Evolutionary conservation across 2,797 vertebrate genomes (phyloP), one percentile per base, ranked within the genome.

Genomic region (Sus cebifrons): DNA sequence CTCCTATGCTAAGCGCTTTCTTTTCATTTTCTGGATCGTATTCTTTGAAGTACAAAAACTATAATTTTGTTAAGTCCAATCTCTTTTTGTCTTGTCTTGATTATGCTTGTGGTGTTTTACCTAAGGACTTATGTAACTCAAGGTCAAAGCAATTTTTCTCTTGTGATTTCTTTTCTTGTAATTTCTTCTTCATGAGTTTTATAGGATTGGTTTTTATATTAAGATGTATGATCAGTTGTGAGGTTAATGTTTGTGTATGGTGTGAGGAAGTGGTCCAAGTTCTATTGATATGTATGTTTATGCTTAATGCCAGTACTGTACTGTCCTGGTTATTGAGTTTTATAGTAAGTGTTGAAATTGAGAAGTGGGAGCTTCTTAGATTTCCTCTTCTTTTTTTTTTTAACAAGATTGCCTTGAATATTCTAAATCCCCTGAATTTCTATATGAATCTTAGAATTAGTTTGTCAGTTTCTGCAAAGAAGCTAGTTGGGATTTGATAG

Each of bases 121-220:
- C 23, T 91, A 64, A 91, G 68, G 23, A 32, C n/a, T 49, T 70
- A 49, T 25, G 40, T 58, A 58, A 73, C 17, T 91, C 32, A 74
- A 36, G n/a, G 58, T 52, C 60, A 73, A 29, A 17, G 64, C 52
- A 10, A 60, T 70, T 81, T 81, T 78, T 68, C 74, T 52, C 15
- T 29, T n/a, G 54, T 23, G 29, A 67, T 89, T 89, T 89, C 74
- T 89, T 70, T 29, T 82, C 15, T 29, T n/a, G 54, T 23, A 40
- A 67, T 89, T 89, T 89, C 74, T 89, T 70, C 36, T 82, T 36
- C 36, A 71, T 82, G 54, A 32, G 29, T 90, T 44, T 82, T 58
- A 73, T 60, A 73, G 54, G 6, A 73, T 73, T 86, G 60, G 40
- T 77, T 77, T 15, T 54, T 74, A 54, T 74, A 10, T 74, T 64